Percentiles rank a stretch among this genome's conserved stretches.
phyloP scores from a whole-genome alignment of 2,797 vertebrate species.

The Argyrosomus regius region DNA sequence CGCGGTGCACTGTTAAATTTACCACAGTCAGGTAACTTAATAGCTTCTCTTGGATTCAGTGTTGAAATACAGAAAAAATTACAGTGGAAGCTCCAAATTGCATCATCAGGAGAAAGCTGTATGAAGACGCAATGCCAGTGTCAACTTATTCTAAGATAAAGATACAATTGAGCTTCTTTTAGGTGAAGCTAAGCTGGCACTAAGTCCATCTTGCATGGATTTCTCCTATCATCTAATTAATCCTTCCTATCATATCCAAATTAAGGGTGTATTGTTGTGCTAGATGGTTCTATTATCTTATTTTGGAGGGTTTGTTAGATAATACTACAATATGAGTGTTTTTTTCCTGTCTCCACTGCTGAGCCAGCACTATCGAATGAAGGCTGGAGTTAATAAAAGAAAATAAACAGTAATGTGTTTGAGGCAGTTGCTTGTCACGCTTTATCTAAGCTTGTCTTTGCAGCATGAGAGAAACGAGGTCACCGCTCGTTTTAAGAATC shows the following conservation, averaged over 20 bases:
- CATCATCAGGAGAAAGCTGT: not conserved
- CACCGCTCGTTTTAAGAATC: conserved; percentile 31
- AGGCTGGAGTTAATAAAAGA: conserved; percentile 54
- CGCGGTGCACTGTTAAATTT: conserved; percentile 21
- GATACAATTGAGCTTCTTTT: not conserved
- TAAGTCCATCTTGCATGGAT: conserved; percentile 16
- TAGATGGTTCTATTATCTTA: conserved; percentile 19
- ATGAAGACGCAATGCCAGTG: not conserved
- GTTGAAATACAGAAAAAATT: not conserved
- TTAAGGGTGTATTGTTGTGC: not conserved
- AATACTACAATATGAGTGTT: conserved; percentile 24
- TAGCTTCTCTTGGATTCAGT: conserved; percentile 10
- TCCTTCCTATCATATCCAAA: conserved; percentile 5
- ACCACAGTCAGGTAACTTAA: conserved; percentile 45
- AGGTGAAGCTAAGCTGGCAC: conserved; percentile 6
- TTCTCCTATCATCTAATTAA: conserved; percentile 28
- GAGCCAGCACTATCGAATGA: conserved; percentile 40
- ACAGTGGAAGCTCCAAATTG: not conserved
- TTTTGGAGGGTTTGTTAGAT: conserved; percentile 36
- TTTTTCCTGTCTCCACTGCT: conserved; percentile 27
- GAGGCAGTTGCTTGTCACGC: conserved; percentile 37
- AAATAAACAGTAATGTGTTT: conserved; percentile 58
- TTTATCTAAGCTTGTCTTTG: conserved; percentile 47
- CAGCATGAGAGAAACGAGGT: conserved; percentile 47
- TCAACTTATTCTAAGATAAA: conserved; percentile 1